Base-by-base conservation (phyloP, 2,888 invertebrate genomes). In the Actias luna region DNA sequence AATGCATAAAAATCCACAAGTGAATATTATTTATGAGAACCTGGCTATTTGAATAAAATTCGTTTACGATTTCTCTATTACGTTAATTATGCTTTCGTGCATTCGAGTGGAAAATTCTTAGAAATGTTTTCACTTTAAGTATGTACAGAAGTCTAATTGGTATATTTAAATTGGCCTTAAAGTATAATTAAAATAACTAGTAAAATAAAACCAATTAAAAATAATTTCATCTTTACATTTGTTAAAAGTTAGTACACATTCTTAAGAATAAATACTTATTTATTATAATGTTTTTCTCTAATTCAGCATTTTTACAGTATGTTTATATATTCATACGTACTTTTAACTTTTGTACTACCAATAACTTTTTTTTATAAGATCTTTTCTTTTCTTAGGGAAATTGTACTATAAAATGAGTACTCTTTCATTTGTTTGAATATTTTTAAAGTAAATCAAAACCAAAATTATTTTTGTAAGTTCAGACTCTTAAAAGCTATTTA, bases 71-170 rank as follows among this genome's bases (percentile, higher is more conserved):
- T 68, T 67, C 46, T 63, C 64, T 67, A 66, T 68, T 71, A 70
- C 68, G 67, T 70, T 68, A 69, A 74, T 77, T 72, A 71, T 67
- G 65, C 69, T 73, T 62, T 69, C 71, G 64, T 77, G 74, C 70
- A 68, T 74, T 76, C 73, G 67, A 69, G 71, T 67, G 64, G 67
- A 36, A 69, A 71, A 36, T 78, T 78, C 74, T 73, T 64, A 65
- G 77, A 76, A 82, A 66, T 68, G 39, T 73, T 72, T 66, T 69
- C 60, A 52, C 63, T 71, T 74, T 52, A 18, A 29, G 42, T 42
- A 31, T 42, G 36, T 64, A 66, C 64, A 61, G 63, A 67, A 61
- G 55, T 65, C 62, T 75, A 72, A 76, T 78, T 73, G 69, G 69
- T 65, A 60, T 67, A 69, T 70, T 71, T 64, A 63, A 66, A 65